Evolutionary conservation across 2,113 vertebrate species (phyloP).

Genomic region (Vulpes lagopus): DNA sequence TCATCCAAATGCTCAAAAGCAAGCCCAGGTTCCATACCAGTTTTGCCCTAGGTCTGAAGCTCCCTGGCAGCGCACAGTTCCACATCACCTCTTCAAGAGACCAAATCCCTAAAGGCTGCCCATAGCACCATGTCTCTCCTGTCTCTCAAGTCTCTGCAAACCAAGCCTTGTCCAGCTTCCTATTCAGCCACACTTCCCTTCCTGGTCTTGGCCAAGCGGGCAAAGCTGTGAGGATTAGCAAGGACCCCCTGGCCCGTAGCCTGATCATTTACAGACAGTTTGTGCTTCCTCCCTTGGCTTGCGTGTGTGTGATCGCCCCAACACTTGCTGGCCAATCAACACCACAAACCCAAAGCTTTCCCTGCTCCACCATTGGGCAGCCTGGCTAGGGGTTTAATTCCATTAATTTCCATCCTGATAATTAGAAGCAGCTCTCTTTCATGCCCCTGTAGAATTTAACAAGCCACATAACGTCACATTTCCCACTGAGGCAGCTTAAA

Average conservation of each 20-base stretch:
- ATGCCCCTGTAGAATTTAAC: slow-evolving; percentile 88
- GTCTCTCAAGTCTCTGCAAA: not conserved
- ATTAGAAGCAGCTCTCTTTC: slow-evolving; percentile 89
- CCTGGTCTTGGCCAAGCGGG: not conserved
- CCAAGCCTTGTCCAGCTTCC: not conserved
- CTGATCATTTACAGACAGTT: not conserved
- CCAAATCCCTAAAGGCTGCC: not conserved
- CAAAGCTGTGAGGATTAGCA: not conserved
- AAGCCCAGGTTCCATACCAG: not conserved
- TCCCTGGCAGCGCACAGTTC: not conserved
- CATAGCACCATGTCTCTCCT: not conserved
- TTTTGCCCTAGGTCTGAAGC: not conserved
- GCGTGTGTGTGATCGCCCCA: not conserved
- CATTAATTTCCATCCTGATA: slow-evolving; percentile 90
- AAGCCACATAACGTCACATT: slow-evolving; percentile 86
- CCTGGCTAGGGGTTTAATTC: slow-evolving; percentile 86
- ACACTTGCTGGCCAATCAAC: slow-evolving; percentile 64
- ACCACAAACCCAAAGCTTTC: slow-evolving; percentile 83
- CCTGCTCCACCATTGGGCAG: slow-evolving; percentile 86
- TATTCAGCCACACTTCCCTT: not conserved
- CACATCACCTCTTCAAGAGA: not conserved
- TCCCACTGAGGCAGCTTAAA: slow-evolving; percentile 85
- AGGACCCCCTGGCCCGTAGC: not conserved
- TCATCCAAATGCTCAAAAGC: not conserved
- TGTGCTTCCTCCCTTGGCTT: not conserved